Conservation (phyloP, 1,140 invertebrate genomes). For the Heliothis subflexa region DNA sequence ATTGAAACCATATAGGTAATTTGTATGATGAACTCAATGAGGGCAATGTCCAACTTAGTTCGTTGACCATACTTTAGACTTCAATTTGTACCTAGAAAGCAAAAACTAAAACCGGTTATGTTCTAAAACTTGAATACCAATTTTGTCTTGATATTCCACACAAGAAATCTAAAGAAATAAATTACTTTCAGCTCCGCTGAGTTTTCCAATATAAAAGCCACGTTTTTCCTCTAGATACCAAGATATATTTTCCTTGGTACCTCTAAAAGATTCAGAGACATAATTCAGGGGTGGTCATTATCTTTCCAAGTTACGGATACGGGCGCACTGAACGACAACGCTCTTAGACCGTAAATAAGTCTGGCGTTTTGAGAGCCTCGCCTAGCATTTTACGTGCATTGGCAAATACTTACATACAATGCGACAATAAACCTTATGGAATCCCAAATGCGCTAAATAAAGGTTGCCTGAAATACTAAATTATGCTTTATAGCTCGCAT, state of each 20-base stretch:
- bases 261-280: conserved; percentile 51
- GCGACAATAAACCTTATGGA: conserved; percentile 77
- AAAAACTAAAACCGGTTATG: no score
- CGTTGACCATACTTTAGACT: no score
- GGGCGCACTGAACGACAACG: conserved; percentile 52
- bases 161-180: background rate
- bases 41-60: no score
- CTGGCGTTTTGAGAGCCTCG: conserved; percentile 82
- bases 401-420: conserved; percentile 84
- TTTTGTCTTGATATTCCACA: no score
- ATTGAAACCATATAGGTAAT: no score
- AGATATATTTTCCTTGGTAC: conserved; percentile 41
- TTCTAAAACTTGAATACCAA: no score
- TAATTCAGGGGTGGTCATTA: conserved; percentile 57
- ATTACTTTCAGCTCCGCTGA: background rate
- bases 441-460: conserved; percentile 73
- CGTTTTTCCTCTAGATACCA: conserved; percentile 25
- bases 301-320: conserved; percentile 53
- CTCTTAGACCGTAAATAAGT: conserved; percentile 80
- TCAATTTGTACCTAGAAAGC: no score
- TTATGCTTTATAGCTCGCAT: conserved; percentile 70
- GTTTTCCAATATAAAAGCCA: conserved; percentile 20
- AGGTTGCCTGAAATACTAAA: conserved; percentile 67
- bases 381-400: conserved; percentile 84
- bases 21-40: no score